These are phyloP conservation scores for Mantis religiosa DNA, from an alignment of 2,888 invertebrate genomes.

Conservation along the genomic window DNA sequence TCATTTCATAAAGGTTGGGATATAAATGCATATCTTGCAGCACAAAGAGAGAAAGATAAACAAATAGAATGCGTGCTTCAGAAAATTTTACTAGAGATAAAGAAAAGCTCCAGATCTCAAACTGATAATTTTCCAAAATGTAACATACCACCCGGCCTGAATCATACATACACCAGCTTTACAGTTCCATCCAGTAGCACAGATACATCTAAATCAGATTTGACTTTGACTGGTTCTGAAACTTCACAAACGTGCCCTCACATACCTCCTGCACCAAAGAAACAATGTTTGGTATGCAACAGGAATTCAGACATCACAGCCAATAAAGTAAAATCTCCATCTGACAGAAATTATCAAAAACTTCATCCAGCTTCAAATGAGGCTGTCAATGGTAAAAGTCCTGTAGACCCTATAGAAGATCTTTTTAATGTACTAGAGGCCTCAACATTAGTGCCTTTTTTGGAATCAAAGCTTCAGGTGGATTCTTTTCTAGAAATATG, in stretches of 20 bases:
- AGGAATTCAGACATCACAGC: not conserved
- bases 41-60: slow-evolving; percentile 42
- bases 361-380: not conserved
- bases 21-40: slow-evolving; percentile 40
- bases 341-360: not conserved
- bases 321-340: not conserved
- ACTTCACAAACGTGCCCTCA: not conserved
- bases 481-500: slow-evolving; percentile 42
- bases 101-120: not conserved
- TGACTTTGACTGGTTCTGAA: not conserved
- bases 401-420: slow-evolving; percentile 19
- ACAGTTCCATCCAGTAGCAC: slow-evolving; percentile 14
- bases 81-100: slow-evolving; percentile 29
- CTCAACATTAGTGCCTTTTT: slow-evolving; percentile 30
- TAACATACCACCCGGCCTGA: not conserved
- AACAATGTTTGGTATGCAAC: not conserved
- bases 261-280: not conserved
- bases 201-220: not conserved
- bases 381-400: slow-evolving; percentile 8
- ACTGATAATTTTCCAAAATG: not conserved
- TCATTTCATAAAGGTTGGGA: slow-evolving; percentile 37
- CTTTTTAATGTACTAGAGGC: slow-evolving; percentile 27
- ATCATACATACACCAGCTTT: slow-evolving; percentile 24
- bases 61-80: slow-evolving; percentile 36
- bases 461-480: slow-evolving; percentile 32